Evolutionary conservation across 2,113 vertebrate genomes (phyloP), one percentile per base, ranked within the genome.

Genomic region (Sapayoa aenigma): DNA sequence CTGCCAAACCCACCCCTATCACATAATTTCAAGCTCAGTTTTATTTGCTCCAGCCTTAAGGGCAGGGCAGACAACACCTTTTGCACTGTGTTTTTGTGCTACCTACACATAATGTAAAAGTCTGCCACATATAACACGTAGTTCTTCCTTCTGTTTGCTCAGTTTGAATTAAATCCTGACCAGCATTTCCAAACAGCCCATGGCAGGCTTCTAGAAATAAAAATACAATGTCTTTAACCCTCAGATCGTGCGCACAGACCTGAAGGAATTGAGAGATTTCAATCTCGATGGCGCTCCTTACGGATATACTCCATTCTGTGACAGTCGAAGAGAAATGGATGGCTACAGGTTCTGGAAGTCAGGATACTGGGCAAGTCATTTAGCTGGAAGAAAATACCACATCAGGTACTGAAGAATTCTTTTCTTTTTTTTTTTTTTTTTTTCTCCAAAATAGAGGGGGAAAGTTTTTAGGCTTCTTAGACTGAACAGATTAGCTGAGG

Each of bases 281-380:
- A 98, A 98, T 91, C 97, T 99, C 46, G 99, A 99, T 12, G 99
- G 99, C 21, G 99, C 99, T 13, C 99, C 99, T 2, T 99, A 99
- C 9, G 99, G 99, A 16, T 99, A 99, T 55, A 99, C 99, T 4
- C 99, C 99, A 0, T 99, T 99, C 98, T 99, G 99, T 68, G 99
- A 99, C 62, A 99, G 99, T 93, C 97, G 99, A 12, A 98, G 96
- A 89, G 99, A 99, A 95, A 99, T 99, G 99, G 99, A 99, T 87
- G 99, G 99, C 44, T 99, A 99, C 92, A 98, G 99, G 80, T 99
- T 99, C 98, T 99, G 99, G 99, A 99, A 99, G 87, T 99, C 99
- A 0, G 99, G 99, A 7, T 99, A 99, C 97, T 99, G 99, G 99
- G 99, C 99, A 63, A 99, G 99, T 91, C 99, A 99, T 90, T 98